These are phyloP conservation scores for Karalla daura DNA, from an alignment of 2,797 vertebrate genomes.

Conservation along the genomic window DNA sequence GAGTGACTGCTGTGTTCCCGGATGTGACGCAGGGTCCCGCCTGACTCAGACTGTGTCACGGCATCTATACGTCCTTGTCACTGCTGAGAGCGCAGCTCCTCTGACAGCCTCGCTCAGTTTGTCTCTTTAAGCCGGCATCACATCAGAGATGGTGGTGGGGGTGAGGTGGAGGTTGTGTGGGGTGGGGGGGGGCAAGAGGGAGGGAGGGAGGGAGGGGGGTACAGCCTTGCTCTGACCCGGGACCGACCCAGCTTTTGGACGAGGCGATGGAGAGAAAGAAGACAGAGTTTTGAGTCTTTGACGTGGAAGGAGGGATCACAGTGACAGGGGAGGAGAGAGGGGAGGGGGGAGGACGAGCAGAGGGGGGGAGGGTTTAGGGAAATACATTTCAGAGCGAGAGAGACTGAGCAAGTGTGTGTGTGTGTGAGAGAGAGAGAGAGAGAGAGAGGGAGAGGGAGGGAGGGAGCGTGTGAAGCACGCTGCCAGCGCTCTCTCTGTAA, in stretches of 20 bases:
- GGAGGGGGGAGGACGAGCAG: slow-evolving; percentile 52
- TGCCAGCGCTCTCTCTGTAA: slow-evolving; percentile 73
- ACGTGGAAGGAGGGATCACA: slow-evolving; percentile 63
- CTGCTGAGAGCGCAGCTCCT: slow-evolving; percentile 22
- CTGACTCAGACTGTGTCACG: slow-evolving; percentile 56
- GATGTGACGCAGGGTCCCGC: slow-evolving; percentile 32
- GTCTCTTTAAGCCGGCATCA: slow-evolving; percentile 81
- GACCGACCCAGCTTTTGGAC: background rate
- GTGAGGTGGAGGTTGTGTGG: no score
- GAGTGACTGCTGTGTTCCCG: slow-evolving; percentile 7
- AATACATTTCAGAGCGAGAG: slow-evolving; percentile 58
- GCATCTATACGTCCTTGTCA: slow-evolving; percentile 60
- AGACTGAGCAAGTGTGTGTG: slow-evolving; percentile 19
- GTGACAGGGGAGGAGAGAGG: slow-evolving; percentile 69
- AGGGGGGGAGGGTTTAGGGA: slow-evolving; percentile 76
- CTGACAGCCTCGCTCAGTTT: slow-evolving; percentile 55
- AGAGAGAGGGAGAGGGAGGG: background rate
- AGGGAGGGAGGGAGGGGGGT: background rate
- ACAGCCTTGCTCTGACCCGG: background rate
- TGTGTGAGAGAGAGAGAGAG: background rate
- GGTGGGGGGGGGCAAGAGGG: background rate
- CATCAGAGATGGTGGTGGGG: slow-evolving; percentile 35
- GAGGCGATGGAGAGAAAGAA: slow-evolving; percentile 21
- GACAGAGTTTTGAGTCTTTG: slow-evolving; percentile 47
- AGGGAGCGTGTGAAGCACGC: slow-evolving; percentile 71